Evolutionary conservation across 2,797 vertebrate species (phyloP).

Genomic region (Sebastes minor): DNA sequence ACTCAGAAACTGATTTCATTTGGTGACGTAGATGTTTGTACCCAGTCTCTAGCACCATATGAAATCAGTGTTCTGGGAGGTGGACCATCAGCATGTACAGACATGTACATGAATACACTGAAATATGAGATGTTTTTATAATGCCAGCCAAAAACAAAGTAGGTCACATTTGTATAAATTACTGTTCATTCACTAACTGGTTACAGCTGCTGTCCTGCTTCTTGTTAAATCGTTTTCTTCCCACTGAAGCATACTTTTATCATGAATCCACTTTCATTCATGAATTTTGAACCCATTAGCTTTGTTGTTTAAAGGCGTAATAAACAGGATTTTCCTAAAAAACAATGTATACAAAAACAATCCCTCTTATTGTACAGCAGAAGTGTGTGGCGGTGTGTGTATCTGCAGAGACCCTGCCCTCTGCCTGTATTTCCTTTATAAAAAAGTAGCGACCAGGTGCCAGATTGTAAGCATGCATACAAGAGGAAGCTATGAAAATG

Average conservation of each 20-base stretch:
- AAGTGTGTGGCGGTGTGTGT: not conserved
- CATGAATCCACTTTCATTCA: not conserved
- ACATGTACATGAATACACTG: slow-evolving; percentile 30
- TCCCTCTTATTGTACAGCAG: not conserved
- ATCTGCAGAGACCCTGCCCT: not conserved
- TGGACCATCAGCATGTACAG: slow-evolving; percentile 76
- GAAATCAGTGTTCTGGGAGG: slow-evolving; percentile 97
- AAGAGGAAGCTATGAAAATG: too few relatives aligned
- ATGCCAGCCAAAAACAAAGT: slow-evolving; percentile 27
- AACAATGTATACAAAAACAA: not conserved
- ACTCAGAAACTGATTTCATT: slow-evolving; percentile 94
- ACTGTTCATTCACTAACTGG: slow-evolving; percentile 16
- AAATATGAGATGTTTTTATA: slow-evolving; percentile 29
- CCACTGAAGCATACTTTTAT: not conserved
- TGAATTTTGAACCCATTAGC: not conserved
- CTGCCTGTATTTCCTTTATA: not conserved
- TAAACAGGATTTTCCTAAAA: too few relatives aligned
- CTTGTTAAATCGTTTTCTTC: not conserved
- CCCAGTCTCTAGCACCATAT: slow-evolving; percentile 97
- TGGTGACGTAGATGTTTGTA: slow-evolving; percentile 97
- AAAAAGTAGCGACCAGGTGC: too few relatives aligned
- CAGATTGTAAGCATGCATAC: too few relatives aligned
- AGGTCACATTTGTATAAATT: slow-evolving; percentile 50
- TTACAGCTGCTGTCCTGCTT: slow-evolving; percentile 51
- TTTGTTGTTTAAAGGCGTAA: not conserved